These are phyloP conservation scores for Epizoanthus scotinus DNA, from an alignment of 92 coral and sea anemone species.

Conservation along the genomic window DNA sequence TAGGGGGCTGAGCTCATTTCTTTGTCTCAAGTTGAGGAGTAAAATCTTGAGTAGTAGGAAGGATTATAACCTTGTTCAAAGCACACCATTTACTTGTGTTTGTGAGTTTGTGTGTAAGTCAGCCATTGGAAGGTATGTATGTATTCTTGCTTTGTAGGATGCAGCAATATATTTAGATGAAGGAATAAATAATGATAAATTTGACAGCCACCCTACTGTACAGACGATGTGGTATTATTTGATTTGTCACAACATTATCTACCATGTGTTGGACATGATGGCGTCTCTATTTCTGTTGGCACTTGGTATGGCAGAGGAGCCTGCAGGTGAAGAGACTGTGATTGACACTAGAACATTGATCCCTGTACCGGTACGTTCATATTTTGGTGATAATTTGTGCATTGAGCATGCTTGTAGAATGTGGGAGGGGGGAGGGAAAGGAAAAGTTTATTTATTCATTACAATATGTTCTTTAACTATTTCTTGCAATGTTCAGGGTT, in stretches of 20 bases:
- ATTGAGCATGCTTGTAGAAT: too few species aligned
- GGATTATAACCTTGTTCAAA: too few species aligned
- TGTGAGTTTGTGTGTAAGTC: too few species aligned
- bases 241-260: constrained; percentile 77
- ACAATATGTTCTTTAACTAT: too few species aligned
- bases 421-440: too few species aligned
- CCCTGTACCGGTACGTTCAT: constrained; percentile 61
- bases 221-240: constrained; percentile 71
- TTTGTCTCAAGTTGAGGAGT: too few species aligned
- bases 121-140: not conserved
- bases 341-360: constrained; percentile 35
- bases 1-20: too few species aligned
- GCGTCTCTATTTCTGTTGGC: constrained; percentile 73
- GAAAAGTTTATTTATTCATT: too few species aligned
- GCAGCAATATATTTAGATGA: constrained; percentile 90
- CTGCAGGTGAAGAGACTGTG: constrained; percentile 47
- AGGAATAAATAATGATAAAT: constrained; percentile 91
- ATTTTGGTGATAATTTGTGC: too few species aligned
- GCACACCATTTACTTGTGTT: too few species aligned
- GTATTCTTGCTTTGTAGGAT: constrained; percentile 55
- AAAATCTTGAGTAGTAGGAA: too few species aligned
- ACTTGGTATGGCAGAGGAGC: constrained; percentile 82
- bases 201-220: constrained; percentile 80
- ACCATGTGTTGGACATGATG: constrained; percentile 78
- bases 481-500: too few species aligned